Evolutionary conservation across 1,140 invertebrate species (phyloP).

Genomic region (Drosophila jambulina): DNA sequence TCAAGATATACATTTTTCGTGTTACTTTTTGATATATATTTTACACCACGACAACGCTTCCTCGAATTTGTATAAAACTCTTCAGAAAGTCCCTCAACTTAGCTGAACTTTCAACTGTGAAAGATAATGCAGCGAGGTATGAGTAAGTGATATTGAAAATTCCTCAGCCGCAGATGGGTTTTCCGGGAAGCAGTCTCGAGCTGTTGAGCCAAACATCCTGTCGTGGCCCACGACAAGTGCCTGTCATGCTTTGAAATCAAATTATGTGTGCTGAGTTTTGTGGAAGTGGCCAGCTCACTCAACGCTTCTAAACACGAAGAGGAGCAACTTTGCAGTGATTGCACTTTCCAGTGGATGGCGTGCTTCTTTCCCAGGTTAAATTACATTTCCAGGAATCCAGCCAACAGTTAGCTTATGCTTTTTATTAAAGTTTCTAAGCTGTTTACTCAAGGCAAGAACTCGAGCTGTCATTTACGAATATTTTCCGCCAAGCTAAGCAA

Average conservation of each 20-base stretch:
- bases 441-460: background rate
- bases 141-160: conserved; percentile 52
- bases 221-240: conserved; percentile 14
- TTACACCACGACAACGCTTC: background rate
- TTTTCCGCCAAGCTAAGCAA: background rate
- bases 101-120: background rate
- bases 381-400: background rate
- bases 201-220: conserved; percentile 12
- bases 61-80: background rate
- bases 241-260: conserved; percentile 23
- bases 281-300: conserved; percentile 2
- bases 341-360: conserved; percentile 1
- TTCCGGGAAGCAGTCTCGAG: conserved; percentile 14
- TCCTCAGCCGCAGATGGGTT: conserved; percentile 17
- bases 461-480: background rate
- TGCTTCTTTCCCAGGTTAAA: background rate
- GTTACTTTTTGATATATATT: background rate
- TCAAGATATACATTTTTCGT: background rate
- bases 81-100: background rate
- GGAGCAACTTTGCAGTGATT: background rate
- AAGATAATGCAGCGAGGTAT: conserved; percentile 2
- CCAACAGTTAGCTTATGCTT: background rate
- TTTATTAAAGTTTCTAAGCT: background rate
- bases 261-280: conserved; percentile 7
- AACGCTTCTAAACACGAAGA: background rate